These are phyloP conservation scores for Pollenia amentaria DNA, from an alignment of 2,888 invertebrate genomes.

Conservation along the genomic window DNA sequence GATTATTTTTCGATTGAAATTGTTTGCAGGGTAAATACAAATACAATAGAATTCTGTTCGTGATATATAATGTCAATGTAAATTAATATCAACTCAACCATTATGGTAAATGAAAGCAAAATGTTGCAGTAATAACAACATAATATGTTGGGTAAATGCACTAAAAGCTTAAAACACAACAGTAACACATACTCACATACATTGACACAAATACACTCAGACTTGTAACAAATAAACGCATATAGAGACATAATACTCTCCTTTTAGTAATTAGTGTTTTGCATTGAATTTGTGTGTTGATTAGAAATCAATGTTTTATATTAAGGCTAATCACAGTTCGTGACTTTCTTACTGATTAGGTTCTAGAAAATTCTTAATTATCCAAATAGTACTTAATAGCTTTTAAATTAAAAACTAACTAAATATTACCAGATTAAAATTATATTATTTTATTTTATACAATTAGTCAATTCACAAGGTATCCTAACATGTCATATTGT, in stretches of 20 bases:
- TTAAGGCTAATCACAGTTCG: slow-evolving; percentile 25
- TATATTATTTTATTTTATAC: no score
- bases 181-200: not conserved
- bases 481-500: no score
- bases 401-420: no score
- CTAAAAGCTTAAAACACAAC: slow-evolving; percentile 4
- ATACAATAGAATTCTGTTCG: not conserved
- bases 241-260: slow-evolving; percentile 9
- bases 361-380: no score
- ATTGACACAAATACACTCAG: not conserved
- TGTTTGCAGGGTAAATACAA: no score
- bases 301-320: slow-evolving; percentile 16
- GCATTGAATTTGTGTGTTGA: slow-evolving; percentile 12
- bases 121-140: slow-evolving; percentile 49
- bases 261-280: slow-evolving; percentile 15
- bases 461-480: no score
- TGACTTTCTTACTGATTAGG: no score
- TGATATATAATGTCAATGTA: slow-evolving; percentile 31
- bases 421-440: no score
- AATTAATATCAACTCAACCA: slow-evolving; percentile 38
- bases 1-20: no score
- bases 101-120: slow-evolving; percentile 49
- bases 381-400: no score
- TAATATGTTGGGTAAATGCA: slow-evolving; percentile 29
- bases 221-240: not conserved